phyloP scores from a whole-genome alignment of 2,888 invertebrate species.

The Pyrochroa serraticornis region DNA sequence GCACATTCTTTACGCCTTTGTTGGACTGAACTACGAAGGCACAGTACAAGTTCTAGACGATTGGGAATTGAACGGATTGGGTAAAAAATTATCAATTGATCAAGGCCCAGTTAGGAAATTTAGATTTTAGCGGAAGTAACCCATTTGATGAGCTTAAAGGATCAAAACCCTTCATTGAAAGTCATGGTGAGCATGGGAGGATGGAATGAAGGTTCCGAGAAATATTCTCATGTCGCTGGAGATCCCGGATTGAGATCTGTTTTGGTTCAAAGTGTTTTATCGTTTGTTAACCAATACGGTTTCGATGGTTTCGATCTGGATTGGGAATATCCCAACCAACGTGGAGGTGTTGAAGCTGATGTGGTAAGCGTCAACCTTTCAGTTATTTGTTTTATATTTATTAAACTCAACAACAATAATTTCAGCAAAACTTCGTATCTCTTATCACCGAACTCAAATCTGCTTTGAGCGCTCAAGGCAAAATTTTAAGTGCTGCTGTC shows the following conservation, averaged over 20 bases:
- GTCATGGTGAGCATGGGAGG: constrained; percentile 72
- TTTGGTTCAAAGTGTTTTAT: constrained; percentile 63
- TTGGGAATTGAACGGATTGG: constrained; percentile 13
- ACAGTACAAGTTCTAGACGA: constrained; percentile 64
- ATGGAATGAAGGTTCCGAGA: constrained; percentile 65
- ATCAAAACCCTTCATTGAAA: constrained; percentile 61
- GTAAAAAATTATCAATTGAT: neutral
- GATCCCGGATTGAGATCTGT: constrained; percentile 55
- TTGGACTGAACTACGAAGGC: constrained; percentile 66
- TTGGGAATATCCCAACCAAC: constrained; percentile 73
- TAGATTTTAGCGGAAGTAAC: constrained; percentile 39
- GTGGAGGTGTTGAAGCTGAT: constrained; percentile 58
- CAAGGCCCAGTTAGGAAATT: neutral
- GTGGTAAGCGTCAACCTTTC: constrained; percentile 36
- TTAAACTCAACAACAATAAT: neutral
- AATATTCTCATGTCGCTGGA: constrained; percentile 56
- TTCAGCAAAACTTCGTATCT: constrained; percentile 43
- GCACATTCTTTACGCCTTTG: constrained; percentile 76
- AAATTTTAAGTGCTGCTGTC: constrained; percentile 44
- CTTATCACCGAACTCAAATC: constrained; percentile 41
- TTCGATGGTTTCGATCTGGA: constrained; percentile 78
- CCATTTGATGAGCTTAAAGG: constrained; percentile 63
- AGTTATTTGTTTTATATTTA: neutral
- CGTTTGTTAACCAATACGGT: constrained; percentile 61
- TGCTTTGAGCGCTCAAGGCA: constrained; percentile 37